Base-by-base conservation (phyloP, 2,888 invertebrate species). In the Parapristionchus giblindavisi region DNA sequence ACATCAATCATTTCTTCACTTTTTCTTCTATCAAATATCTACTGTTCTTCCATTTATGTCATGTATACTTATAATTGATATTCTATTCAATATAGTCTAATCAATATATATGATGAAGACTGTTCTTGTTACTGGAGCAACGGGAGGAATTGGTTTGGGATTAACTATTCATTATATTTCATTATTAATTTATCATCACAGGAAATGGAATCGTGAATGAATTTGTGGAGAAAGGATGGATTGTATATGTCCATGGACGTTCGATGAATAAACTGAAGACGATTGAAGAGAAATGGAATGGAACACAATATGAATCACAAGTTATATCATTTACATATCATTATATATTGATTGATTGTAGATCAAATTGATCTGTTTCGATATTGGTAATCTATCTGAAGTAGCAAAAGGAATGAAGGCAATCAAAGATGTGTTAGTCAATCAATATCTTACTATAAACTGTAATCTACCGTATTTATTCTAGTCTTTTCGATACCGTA, bases 121-220 rank as follows among this genome's bases (percentile, higher is more conserved):
- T 2, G n/a, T 66, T 29, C 66, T 66, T 51, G 34, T 66, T 21
- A 66, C 66, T 32, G 66, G 66, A 51, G 66, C 48, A 51, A 66
- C 66, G 11, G 34, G 29, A 32, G 66, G 66, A 66, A 66, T 66
- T 14, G 66, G 66, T 66, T 21, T 32, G 66, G n/a, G n/a, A 54
- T 27, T 54, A 14, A 54, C 17, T n/a, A 6, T 24, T 54, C n/a
- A 14, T 14, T 6, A 24, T 8, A 54, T n/a, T n/a, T n/a, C n/a
- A n/a, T n/a, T 54, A 54, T 27, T 54, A 8, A 43, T 43, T 43
- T 8, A 14, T 43, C 17, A n/a, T 3, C 40, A 27, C 66, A 66
- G 66, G 43, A 1, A 48, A n/a, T 11, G 66, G 24, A n/a, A 66
- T 43, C 6, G 51, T 36, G 24, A 32, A 2, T 17, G 11, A 1